Conservation (phyloP, 1,140 invertebrate species). For the Trichonephila inaurata region DNA sequence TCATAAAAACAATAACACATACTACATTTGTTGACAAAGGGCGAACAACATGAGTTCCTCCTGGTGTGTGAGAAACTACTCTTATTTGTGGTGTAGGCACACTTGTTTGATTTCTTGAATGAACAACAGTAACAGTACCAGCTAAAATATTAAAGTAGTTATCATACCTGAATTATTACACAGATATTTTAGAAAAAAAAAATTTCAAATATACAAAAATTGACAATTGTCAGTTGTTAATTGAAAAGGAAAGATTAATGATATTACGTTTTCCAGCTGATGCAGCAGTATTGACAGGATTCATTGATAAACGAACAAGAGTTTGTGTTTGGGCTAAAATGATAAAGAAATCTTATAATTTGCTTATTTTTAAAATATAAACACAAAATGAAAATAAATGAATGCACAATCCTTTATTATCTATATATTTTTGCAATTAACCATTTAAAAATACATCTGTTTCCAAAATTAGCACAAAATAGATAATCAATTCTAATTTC, state of each 20-base stretch:
- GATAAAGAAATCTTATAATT: neutral
- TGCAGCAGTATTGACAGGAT: slow-evolving; percentile 11
- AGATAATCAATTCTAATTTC: too few relatives aligned
- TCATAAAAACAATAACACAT: neutral
- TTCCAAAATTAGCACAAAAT: too few relatives aligned
- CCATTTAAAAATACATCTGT: too few relatives aligned
- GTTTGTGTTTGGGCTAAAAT: slow-evolving; percentile 63
- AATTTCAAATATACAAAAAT: too few relatives aligned
- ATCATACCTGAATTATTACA: too few relatives aligned
- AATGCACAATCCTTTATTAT: too few relatives aligned
- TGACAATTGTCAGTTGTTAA: too few relatives aligned
- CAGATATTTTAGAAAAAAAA: too few relatives aligned
- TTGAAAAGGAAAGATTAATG: neutral
- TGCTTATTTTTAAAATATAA: too few relatives aligned
- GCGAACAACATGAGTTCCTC: slow-evolving; percentile 77
- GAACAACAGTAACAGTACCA: slow-evolving; percentile 77
- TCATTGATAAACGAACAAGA: slow-evolving; percentile 64
- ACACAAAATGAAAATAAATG: too few relatives aligned
- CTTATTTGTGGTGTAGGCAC: slow-evolving; percentile 77
- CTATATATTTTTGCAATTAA: too few relatives aligned
- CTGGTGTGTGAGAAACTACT: slow-evolving; percentile 64
- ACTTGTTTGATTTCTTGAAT: slow-evolving; percentile 74
- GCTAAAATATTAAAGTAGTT: neutral
- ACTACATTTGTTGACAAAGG: slow-evolving; percentile 62
- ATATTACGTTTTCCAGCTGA: slow-evolving; percentile 52